Conservation (phyloP, 2,888 invertebrate species). For the Drosophila monieri region DNA sequence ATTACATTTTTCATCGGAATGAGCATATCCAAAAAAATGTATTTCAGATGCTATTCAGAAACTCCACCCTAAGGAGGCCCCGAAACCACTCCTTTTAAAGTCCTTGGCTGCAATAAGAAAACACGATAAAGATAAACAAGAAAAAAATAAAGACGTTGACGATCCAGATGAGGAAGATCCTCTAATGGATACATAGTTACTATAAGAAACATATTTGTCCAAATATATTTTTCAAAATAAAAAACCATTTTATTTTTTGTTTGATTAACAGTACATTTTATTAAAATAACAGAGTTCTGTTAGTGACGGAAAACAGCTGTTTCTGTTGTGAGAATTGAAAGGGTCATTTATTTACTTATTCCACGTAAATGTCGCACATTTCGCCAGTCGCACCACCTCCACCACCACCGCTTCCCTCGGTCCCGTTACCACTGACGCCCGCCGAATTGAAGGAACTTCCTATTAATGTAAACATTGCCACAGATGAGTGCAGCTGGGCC, state of each 20-base stretch:
- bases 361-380: slow-evolving; percentile 36
- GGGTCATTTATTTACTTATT: slow-evolving; percentile 12
- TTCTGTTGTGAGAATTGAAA: slow-evolving; percentile 15
- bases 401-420: slow-evolving; percentile 21
- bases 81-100: neutral
- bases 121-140: neutral
- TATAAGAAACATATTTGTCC: neutral
- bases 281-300: slow-evolving; percentile 5
- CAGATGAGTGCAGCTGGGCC: slow-evolving; percentile 86
- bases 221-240: neutral
- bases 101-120: neutral
- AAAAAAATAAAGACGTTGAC: neutral
- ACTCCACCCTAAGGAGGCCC: neutral
- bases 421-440: neutral
- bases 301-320: slow-evolving; percentile 22
- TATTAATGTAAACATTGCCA: slow-evolving; percentile 3
- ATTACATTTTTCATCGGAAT: neutral
- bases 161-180: neutral
- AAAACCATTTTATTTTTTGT: neutral
- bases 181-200: neutral
- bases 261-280: neutral
- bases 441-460: neutral
- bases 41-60: neutral
- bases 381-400: slow-evolving; percentile 38
- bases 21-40: too few relatives aligned